Evolutionary conservation across 2,888 invertebrate species (phyloP).

Genomic region (Cloeon dipterum): DNA sequence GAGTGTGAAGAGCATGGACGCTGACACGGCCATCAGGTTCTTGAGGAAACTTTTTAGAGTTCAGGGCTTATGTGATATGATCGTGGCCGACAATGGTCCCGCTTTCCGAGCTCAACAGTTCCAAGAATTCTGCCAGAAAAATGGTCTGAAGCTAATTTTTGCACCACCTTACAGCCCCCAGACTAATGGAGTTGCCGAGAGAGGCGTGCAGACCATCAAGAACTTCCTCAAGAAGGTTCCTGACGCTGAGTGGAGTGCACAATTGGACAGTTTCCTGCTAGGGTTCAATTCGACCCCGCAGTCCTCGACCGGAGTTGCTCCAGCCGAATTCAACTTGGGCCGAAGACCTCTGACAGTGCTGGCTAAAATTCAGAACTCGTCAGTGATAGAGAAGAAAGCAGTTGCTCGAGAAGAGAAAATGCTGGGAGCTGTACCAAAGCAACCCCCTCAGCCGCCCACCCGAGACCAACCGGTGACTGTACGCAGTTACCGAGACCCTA

Average conservation of each 20-base stretch:
- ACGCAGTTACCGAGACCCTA: no score
- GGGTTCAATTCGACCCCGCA: conserved; percentile 8
- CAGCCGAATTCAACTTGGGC: no score
- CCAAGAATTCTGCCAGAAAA: conserved; percentile 7
- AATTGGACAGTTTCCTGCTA: conserved; percentile 7
- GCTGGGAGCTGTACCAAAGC: background rate
- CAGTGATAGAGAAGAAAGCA: no score
- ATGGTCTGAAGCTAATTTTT: conserved; percentile 8
- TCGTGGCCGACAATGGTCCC: conserved; percentile 12
- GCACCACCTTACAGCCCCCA: conserved; percentile 10
- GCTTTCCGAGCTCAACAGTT: conserved; percentile 11
- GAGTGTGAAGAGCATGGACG: background rate
- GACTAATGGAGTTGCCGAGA: conserved; percentile 11
- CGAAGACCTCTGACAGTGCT: background rate
- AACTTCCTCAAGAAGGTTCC: conserved; percentile 6
- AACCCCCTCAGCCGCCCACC: no score
- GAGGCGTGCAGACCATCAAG: conserved; percentile 10
- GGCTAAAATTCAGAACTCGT: no score
- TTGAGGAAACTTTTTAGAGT: conserved; percentile 2
- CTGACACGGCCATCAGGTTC: background rate
- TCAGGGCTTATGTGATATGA: conserved; percentile 10
- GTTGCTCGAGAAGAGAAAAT: no score
- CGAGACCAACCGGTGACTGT: no score
- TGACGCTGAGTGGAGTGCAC: conserved; percentile 5
- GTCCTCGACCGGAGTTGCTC: no score